A percentile compares a stretch with the other conserved stretches of the same genome.
These are phyloP conservation scores for Psittacula cyanocephala DNA, from an alignment of 2,113 vertebrate species.

Conservation along the genomic window DNA sequence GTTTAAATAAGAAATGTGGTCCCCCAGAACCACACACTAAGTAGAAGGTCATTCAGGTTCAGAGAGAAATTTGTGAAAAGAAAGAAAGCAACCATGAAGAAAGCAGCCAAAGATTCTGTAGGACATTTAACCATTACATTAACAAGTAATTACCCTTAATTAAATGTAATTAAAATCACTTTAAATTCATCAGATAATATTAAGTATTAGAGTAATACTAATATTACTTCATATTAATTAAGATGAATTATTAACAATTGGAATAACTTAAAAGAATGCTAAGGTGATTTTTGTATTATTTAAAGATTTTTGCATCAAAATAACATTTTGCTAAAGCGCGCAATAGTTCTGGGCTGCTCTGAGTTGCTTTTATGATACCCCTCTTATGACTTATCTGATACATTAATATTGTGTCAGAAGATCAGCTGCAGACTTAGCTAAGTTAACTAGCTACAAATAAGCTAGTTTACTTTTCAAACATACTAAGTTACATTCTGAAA, in stretches of 20 bases:
- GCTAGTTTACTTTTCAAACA: background rate
- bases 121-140: background rate
- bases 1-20: background rate
- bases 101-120: background rate
- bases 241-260: background rate
- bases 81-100: background rate
- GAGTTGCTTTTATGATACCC: accelerated
- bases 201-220: background rate
- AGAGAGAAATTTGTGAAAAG: background rate
- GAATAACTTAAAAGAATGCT: background rate
- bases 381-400: accelerated
- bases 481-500: background rate
- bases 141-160: background rate
- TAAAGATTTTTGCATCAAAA: background rate
- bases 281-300: background rate
- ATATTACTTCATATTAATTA: background rate
- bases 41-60: background rate
- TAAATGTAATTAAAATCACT: background rate
- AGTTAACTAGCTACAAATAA: background rate
- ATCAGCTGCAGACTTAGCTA: background rate
- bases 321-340: background rate
- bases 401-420: background rate
- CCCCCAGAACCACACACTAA: background rate
- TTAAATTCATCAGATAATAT: background rate
- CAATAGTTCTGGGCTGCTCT: background rate